These are phyloP conservation scores for Hystrix brachyura DNA, from an alignment of 2,113 vertebrate genomes.

Conservation along the genomic window DNA sequence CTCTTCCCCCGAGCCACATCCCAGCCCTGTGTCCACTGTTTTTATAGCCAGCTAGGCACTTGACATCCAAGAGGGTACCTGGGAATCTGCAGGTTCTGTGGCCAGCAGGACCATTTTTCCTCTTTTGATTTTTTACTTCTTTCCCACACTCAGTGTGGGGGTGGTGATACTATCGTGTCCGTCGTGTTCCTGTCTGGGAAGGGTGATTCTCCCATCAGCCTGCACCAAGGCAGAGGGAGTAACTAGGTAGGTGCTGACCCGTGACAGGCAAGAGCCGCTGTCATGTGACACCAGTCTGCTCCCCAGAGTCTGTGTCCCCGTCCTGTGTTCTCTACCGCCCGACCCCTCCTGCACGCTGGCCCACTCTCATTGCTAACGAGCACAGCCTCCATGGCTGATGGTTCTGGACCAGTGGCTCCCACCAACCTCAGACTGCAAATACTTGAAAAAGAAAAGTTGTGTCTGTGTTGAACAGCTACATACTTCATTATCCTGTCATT, in stretches of 20 bases:
- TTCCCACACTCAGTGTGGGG: background rate
- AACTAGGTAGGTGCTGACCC: background rate
- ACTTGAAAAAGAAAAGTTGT: background rate
- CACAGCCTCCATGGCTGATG: background rate
- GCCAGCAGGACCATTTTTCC: background rate
- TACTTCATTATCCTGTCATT: background rate
- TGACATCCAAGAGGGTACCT: background rate
- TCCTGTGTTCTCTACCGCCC: background rate
- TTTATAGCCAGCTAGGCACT: background rate
- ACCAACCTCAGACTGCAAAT: background rate
- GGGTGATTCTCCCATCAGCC: background rate
- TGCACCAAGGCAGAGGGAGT: background rate
- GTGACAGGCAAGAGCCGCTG: background rate
- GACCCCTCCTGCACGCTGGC: background rate
- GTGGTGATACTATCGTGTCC: background rate
- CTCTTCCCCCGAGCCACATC: background rate
- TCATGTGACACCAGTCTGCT: background rate
- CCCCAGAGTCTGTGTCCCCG: too few relatives aligned
- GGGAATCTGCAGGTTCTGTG: background rate
- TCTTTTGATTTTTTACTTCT: background rate
- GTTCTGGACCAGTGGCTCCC: background rate
- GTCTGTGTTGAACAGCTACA: background rate
- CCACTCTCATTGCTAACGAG: too few relatives aligned
- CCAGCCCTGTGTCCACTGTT: background rate
- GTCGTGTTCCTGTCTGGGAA: background rate